A percentile compares a stretch with the other conserved stretches of the same genome.
Evolutionary conservation across 2,113 vertebrate species (phyloP).

Genomic region (Drymodes brunneopygia): DNA sequence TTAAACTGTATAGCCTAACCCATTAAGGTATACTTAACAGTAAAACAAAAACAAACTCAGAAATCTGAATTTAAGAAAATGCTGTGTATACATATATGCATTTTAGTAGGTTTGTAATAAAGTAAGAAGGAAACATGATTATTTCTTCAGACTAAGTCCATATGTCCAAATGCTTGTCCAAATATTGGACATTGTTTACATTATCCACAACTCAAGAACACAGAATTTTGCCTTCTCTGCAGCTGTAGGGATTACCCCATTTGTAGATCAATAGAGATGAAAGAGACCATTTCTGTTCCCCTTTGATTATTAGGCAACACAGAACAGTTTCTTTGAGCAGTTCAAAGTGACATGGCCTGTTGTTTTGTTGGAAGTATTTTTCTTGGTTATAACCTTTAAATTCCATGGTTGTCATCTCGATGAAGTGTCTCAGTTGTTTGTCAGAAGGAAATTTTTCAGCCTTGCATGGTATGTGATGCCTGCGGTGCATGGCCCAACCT

Average conservation of each 20-base stretch:
- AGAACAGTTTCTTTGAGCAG: neutral
- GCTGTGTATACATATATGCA: rapidly evolving
- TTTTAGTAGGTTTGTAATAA: neutral
- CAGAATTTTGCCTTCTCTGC: neutral
- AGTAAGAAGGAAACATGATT: neutral
- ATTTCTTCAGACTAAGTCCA: neutral
- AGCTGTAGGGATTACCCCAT: neutral
- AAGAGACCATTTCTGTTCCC: neutral
- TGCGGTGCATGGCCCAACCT: neutral
- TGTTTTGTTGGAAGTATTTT: neutral
- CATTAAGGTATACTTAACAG: neutral
- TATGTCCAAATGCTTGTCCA: neutral
- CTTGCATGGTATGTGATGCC: neutral
- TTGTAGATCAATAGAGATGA: neutral
- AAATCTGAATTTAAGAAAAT: neutral
- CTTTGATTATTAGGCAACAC: neutral
- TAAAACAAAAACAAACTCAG: neutral
- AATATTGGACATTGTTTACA: neutral
- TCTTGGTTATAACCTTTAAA: neutral
- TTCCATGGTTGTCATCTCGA: rapidly evolving
- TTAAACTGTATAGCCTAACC: neutral
- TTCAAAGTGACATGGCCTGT: neutral
- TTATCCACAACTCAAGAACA: neutral
- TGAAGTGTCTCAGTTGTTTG: neutral
- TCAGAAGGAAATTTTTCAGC: neutral